Base-by-base conservation (phyloP, 2,113 vertebrate species). In the Nothobranchius furzeri region DNA sequence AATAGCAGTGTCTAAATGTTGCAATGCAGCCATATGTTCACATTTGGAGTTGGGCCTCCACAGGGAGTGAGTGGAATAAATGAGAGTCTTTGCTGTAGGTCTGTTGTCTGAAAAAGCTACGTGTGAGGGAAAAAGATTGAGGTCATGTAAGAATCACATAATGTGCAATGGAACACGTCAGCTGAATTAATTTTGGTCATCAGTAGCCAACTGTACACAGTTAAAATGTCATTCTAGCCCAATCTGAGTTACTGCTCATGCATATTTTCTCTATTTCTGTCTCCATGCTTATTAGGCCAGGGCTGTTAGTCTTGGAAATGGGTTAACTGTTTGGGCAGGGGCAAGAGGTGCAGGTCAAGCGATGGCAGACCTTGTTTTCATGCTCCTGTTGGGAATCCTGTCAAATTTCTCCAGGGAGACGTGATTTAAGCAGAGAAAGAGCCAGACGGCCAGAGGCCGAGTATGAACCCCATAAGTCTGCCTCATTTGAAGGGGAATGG, bases 401-500 rank as follows among this genome's bases (percentile, higher is more conserved):
- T 75, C 46, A 46, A 59, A 49, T 66, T 24, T 7, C 61, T 81
- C 70, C 53, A 49, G 63, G 54, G 68, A 52, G 67, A 67, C 37
- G 17, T 40, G 51, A 77, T 79, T 77, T 78, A 82, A 73, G 78
- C 66, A 67, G 53, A 1, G 30, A 62, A 64, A 11, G 55, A 71
- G 12, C 83, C 65, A 62, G 58, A 69, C 57, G 68, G 79, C 83
- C 82, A 78, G 64, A 75, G 82, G 72, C 78, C 74, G 24, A 51
- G 52, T 75, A 62, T 77, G 77, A 88, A 82, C 83, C 79, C 82
- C 81, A 81, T 87, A 89, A 85, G 82, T 87, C 79, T 83, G 78
- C 73, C 81, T 90, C 69, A 68, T 87, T 91, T 86, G 88, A 86
- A 88, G 85, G 79, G 85, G 87, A 88, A 87, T 68, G 77, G 86